These are phyloP conservation scores for Andrena hattorfiana DNA, from an alignment of 2,888 invertebrate genomes.

Conservation along the genomic window DNA sequence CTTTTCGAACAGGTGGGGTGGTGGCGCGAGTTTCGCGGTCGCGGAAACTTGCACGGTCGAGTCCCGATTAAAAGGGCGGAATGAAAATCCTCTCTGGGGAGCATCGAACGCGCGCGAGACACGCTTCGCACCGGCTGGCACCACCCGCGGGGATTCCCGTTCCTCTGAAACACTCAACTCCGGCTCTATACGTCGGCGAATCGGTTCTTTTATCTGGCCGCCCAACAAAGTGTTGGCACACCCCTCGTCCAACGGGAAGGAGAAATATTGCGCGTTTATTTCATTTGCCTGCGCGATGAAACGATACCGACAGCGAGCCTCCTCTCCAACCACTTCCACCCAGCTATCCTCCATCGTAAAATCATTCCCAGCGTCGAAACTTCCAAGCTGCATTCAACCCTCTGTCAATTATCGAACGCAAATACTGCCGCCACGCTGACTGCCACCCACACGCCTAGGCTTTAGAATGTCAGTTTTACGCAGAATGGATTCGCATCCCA, in stretches of 20 bases:
- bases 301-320: background rate
- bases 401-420: constrained; percentile 34
- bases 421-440: background rate
- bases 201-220: constrained; percentile 52
- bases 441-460: too few species aligned
- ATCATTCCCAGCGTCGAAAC: background rate
- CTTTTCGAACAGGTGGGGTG: background rate
- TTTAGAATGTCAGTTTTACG: too few species aligned
- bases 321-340: background rate
- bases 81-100: constrained; percentile 65
- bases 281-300: constrained; percentile 6
- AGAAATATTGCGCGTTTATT: constrained; percentile 25
- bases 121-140: constrained; percentile 78
- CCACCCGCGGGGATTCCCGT: constrained; percentile 63
- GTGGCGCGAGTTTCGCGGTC: background rate
- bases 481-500: too few species aligned
- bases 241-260: background rate
- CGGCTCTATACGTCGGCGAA: constrained; percentile 49
- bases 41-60: background rate
- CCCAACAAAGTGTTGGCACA: constrained; percentile 38
- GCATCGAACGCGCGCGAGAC: constrained; percentile 71
- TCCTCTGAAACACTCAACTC: constrained; percentile 50
- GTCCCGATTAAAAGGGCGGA: constrained; percentile 68
- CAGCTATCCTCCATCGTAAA: background rate
- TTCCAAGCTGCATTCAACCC: background rate